These are phyloP conservation scores for Pandemis cinnamomeana DNA, from an alignment of 2,888 invertebrate genomes.

Conservation along the genomic window DNA sequence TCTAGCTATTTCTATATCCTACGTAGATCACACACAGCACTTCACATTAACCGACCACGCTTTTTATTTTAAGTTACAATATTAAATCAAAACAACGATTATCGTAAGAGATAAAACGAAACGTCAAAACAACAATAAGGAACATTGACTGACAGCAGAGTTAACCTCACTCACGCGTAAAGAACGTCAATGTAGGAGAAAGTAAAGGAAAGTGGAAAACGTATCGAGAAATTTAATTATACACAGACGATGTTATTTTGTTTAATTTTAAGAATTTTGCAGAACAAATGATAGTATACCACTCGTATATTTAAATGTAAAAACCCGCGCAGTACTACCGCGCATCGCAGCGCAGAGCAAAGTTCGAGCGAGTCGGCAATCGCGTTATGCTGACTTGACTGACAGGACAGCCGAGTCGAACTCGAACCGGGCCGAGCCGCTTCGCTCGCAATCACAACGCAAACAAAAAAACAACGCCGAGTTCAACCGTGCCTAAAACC, in stretches of 20 bases:
- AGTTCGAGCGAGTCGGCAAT: constrained; percentile 26
- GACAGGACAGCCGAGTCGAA: constrained; percentile 6
- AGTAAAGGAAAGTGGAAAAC: constrained; percentile 39
- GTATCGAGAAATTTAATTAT: not conserved
- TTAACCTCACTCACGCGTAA: constrained; percentile 41
- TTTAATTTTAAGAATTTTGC: not conserved
- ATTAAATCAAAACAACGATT: constrained; percentile 40
- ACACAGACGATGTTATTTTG: not conserved
- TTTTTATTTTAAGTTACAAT: constrained; percentile 26
- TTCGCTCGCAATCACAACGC: constrained; percentile 4
- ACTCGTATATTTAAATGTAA: constrained; percentile 14
- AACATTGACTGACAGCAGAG: constrained; percentile 38
- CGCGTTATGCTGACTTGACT: constrained; percentile 10
- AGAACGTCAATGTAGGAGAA: constrained; percentile 37
- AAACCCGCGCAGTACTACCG: constrained; percentile 19
- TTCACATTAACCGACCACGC: constrained; percentile 3
- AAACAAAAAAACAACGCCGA: constrained; percentile 13
- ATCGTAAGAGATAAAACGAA: constrained; percentile 30
- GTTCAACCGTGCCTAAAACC: constrained; percentile 3
- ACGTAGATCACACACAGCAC: not conserved
- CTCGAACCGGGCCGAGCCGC: constrained; percentile 6
- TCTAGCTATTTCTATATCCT: constrained; percentile 9
- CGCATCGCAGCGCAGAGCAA: constrained; percentile 31
- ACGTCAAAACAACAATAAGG: constrained; percentile 42
- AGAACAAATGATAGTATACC: not conserved